These are phyloP conservation scores for Gari tellinella DNA, from an alignment of 2,888 invertebrate genomes.

Conservation along the genomic window DNA sequence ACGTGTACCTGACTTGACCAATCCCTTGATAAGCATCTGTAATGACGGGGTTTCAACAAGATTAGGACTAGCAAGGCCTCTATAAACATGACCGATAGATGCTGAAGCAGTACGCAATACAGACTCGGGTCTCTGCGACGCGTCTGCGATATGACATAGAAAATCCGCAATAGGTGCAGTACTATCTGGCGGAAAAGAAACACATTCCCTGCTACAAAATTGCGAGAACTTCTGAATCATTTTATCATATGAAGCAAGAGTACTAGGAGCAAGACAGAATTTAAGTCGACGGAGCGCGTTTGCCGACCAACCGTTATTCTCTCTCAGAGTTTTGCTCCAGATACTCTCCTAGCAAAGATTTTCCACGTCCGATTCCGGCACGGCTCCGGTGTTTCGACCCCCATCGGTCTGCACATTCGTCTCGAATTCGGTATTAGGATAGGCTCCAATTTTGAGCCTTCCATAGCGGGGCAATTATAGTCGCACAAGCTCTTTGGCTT, in stretches of 20 bases:
- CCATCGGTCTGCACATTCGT: conserved; percentile 2
- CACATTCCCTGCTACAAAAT: not conserved
- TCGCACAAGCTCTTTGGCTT: conserved; percentile 11
- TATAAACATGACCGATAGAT: not conserved
- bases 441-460: conserved; percentile 27
- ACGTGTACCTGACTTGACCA: conserved; percentile 8
- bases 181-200: not conserved
- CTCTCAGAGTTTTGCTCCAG: not conserved
- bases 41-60: not conserved
- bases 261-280: conserved; percentile 1
- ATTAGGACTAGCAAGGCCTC: not conserved
- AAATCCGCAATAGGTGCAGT: not conserved
- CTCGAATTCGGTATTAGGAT: conserved; percentile 7
- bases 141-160: not conserved
- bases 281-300: not conserved
- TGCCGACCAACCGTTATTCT: conserved; percentile 4
- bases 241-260: conserved; percentile 14
- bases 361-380: conserved; percentile 3
- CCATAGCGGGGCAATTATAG: conserved; percentile 31
- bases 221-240: not conserved
- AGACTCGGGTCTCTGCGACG: conserved; percentile 9
- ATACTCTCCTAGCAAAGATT: conserved; percentile 6
- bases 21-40: not conserved
- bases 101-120: not conserved
- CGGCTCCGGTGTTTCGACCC: conserved; percentile 2